phyloP scores from a whole-genome alignment of 2,888 invertebrate species.

The Stenodera caucasica region DNA sequence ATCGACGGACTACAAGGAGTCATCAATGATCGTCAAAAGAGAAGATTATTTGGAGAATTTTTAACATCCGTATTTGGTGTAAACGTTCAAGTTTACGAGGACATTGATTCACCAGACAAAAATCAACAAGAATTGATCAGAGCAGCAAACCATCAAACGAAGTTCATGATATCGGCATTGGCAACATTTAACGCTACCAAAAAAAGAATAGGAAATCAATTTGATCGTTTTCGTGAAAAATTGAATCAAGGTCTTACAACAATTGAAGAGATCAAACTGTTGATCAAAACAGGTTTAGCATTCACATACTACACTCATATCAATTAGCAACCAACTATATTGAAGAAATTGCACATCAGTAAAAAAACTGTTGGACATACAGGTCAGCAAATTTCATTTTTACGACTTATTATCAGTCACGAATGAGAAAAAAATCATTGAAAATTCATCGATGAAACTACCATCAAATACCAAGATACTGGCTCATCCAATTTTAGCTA shows the following conservation, averaged over 20 bases:
- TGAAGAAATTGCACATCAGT: slow-evolving; percentile 8
- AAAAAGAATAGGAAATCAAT: neutral
- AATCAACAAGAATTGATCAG: slow-evolving; percentile 13
- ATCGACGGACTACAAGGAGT: neutral
- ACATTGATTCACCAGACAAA: slow-evolving; percentile 11
- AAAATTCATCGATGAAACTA: neutral
- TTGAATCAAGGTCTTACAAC: slow-evolving; percentile 11
- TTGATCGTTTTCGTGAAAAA: slow-evolving; percentile 6
- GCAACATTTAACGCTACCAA: slow-evolving; percentile 15
- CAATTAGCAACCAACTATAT: slow-evolving; percentile 10
- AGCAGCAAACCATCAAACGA: slow-evolving; percentile 15
- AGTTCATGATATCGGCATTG: slow-evolving; percentile 11
- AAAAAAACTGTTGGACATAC: neutral
- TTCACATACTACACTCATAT: neutral
- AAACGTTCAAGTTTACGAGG: slow-evolving; percentile 17
- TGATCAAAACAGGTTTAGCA: neutral
- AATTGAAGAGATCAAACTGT: neutral
- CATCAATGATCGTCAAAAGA: neutral
- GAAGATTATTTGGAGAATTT: slow-evolving; percentile 10
- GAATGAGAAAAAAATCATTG: neutral
- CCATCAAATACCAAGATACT: neutral
- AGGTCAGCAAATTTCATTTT: neutral
- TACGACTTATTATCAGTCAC: slow-evolving; percentile 7
- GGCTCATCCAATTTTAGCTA: neutral
- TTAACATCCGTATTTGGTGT: slow-evolving; percentile 16